Percentiles rank a stretch among this genome's conserved stretches.
phyloP scores from a whole-genome alignment of 2,113 vertebrate species.

The Scophthalmus maximus region DNA sequence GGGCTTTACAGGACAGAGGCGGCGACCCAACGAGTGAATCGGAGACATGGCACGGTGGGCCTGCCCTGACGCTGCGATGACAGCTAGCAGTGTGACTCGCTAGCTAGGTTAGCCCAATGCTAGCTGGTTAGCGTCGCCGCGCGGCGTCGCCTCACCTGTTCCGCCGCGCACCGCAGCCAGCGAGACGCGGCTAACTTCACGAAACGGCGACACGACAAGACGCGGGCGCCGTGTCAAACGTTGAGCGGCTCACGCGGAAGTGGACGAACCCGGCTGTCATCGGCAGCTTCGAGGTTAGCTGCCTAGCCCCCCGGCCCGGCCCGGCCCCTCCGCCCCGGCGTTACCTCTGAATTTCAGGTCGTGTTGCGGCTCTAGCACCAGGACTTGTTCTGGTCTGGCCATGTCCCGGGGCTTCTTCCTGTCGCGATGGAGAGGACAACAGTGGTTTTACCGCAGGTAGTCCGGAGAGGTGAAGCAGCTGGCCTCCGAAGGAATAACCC shows the following conservation, averaged over 20 bases:
- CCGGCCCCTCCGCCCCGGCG: conserved; percentile 44
- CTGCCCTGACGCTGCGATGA: conserved; percentile 73
- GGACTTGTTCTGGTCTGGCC: conserved; percentile 91
- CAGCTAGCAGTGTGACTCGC: conserved; percentile 46
- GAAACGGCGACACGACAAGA: neutral
- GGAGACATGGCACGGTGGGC: conserved; percentile 38
- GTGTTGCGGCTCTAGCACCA: conserved; percentile 89
- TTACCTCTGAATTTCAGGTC: conserved; percentile 93
- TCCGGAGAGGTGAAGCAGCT: conserved; percentile 37
- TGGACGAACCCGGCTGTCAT: neutral
- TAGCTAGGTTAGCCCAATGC: conserved; percentile 51
- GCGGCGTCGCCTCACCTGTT: conserved; percentile 51
- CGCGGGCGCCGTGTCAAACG: too few relatives aligned
- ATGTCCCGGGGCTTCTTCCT: conserved; percentile 83
- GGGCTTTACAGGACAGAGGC: neutral
- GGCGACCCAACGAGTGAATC: neutral
- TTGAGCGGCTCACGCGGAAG: neutral
- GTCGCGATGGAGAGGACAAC: conserved; percentile 54
- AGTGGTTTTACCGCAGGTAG: conserved; percentile 11
- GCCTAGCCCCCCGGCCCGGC: neutral
- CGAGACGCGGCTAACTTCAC: neutral
- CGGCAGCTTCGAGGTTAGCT: neutral
- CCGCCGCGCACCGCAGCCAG: neutral
- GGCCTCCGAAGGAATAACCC: conserved; percentile 39
- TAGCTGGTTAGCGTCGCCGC: conserved; percentile 44